phyloP scores from a whole-genome alignment of 2,888 invertebrate species.

The Synergus gifuensis region DNA sequence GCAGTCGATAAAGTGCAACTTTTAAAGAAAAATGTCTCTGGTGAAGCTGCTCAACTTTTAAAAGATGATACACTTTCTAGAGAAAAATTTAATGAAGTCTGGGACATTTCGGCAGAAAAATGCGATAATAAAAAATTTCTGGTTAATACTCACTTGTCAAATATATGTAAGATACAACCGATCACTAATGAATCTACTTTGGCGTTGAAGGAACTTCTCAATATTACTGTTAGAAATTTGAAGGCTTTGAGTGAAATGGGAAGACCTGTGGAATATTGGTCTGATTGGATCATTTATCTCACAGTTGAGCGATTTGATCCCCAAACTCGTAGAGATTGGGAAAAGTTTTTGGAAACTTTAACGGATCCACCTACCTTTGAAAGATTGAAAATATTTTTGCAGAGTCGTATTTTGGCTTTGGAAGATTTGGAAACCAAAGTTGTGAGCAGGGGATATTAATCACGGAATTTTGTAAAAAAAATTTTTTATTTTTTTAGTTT shows the following conservation, averaged over 20 bases:
- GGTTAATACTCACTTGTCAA: background rate
- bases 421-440: too few species aligned
- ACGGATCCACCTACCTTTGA: background rate
- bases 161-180: background rate
- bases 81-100: background rate
- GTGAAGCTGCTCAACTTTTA: too few species aligned
- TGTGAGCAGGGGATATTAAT: background rate
- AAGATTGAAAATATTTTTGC: background rate
- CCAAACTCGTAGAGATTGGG: background rate
- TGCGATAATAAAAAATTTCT: background rate
- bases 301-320: background rate
- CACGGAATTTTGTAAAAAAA: background rate
- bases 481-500: background rate
- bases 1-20: background rate
- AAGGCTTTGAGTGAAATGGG: background rate
- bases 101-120: background rate
- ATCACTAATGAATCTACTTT: background rate
- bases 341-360: background rate
- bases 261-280: background rate
- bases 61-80: too few species aligned
- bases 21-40: background rate
- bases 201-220: background rate
- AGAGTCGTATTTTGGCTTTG: too few species aligned
- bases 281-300: constrained; percentile 3
- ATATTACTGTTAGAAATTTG: background rate